Evolutionary conservation across 2,797 vertebrate species (phyloP).

Genomic region (Coluber constrictor): DNA sequence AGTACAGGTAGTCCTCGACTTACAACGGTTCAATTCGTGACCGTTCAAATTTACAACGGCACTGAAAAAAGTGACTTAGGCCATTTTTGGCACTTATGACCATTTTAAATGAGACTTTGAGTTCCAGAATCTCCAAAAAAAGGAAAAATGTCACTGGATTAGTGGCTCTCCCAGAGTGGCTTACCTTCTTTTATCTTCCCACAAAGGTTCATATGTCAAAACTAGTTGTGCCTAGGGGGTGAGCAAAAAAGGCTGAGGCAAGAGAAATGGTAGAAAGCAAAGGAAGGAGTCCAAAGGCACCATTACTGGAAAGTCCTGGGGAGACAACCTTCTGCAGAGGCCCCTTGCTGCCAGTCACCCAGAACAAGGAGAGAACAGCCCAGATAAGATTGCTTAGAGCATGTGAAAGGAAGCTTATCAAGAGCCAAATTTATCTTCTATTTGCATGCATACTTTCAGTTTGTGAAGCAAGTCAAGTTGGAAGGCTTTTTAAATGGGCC

Average conservation of each 20-base stretch:
- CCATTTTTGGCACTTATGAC: too few relatives aligned
- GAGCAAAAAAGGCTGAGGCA: background rate
- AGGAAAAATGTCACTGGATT: background rate
- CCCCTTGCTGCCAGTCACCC: background rate
- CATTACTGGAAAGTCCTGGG: too few relatives aligned
- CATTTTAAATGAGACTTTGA: background rate
- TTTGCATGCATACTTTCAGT: too few relatives aligned
- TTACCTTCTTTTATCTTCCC: background rate
- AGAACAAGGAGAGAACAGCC: background rate
- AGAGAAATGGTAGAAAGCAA: too few relatives aligned
- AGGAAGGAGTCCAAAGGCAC: too few relatives aligned
- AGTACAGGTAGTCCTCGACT: too few relatives aligned
- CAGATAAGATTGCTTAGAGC: background rate
- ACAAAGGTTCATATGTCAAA: background rate
- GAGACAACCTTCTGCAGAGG: background rate
- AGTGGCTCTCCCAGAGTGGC: background rate
- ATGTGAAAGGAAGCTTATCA: background rate
- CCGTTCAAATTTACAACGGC: too few relatives aligned
- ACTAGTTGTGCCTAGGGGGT: background rate
- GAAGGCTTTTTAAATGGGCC: background rate
- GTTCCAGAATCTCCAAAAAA: background rate
- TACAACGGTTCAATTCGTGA: too few relatives aligned
- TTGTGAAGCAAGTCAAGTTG: background rate
- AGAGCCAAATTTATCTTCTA: background rate
- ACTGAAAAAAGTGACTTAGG: too few relatives aligned